Percentiles rank a stretch among this genome's conserved stretches.
Conservation (phyloP, 2,113 vertebrate genomes). For the Nothocercus nigrocapillus region DNA sequence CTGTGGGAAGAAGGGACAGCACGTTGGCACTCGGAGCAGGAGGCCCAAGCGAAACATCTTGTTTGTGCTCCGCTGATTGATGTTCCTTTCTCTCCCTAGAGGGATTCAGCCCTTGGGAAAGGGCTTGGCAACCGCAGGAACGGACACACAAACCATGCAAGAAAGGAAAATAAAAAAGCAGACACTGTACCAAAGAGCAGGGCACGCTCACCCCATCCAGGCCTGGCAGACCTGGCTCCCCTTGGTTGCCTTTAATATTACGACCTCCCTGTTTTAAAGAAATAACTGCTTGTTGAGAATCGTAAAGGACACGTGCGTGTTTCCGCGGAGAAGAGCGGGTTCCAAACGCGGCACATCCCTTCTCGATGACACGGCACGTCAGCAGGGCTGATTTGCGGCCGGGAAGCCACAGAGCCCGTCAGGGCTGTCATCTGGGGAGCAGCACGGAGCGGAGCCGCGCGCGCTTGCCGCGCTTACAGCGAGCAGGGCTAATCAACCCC, state of each 20-base stretch:
- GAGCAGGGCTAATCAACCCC: background rate
- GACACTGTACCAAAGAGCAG: slow-evolving; percentile 85
- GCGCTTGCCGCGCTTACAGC: background rate
- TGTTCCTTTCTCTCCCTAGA: background rate
- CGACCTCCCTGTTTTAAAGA: slow-evolving; percentile 74
- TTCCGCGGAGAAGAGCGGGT: background rate
- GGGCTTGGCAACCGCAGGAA: background rate
- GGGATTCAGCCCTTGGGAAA: background rate
- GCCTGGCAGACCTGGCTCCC: slow-evolving; percentile 72
- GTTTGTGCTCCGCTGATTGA: background rate
- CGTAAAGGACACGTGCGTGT: background rate
- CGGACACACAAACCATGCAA: slow-evolving; percentile 25
- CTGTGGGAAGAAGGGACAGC: background rate
- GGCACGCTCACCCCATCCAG: slow-evolving; percentile 67
- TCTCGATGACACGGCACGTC: background rate
- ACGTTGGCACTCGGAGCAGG: background rate
- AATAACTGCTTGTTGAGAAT: slow-evolving; percentile 70
- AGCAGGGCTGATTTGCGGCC: background rate
- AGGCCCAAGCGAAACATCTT: background rate
- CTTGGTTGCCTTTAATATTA: slow-evolving; percentile 58
- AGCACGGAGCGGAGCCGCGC: too few relatives aligned
- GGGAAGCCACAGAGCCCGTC: background rate
- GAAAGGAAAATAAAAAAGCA: slow-evolving; percentile 31
- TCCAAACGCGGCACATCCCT: background rate
- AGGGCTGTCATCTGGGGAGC: slow-evolving; percentile 10